Evolutionary conservation across 2,888 invertebrate genomes (phyloP), one percentile per base, ranked within the genome.

Genomic region (Hetaerina titia): DNA sequence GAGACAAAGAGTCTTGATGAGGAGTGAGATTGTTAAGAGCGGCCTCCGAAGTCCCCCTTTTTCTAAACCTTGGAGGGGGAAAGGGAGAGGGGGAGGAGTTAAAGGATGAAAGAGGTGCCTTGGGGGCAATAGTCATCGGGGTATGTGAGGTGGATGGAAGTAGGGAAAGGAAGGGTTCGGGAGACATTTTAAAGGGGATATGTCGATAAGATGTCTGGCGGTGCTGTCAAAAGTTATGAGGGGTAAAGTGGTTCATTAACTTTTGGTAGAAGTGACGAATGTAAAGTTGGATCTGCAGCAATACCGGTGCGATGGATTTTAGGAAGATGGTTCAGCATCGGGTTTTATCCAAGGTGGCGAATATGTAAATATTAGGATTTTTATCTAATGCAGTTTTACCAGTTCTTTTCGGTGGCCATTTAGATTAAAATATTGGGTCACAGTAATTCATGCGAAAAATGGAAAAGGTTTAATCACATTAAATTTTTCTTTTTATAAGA

Each of bases 1-100:
- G 81, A 81, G 31, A 81, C 81, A 81, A 81, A 81, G 31, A 31
- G 81, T 81, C 81, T 31, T 31, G 81, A 81, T 81, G 81, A 81
- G 81, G 31, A 81, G 81, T 81, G 81, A 81, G 81, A 31, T 31
- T 81, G 81, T 81, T 81, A 15, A 31, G 81, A 31, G 81, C 31
- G 81, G n/a, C 81, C 81, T 81, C 81, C 25, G 81, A n/a, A 31
- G 9, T 31, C 81, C 22, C 81, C n/a, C 31, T 13, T 81, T 69
- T 69, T 69, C n/a, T n/a, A n/a, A 69, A 69, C 69, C 81, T 31
- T 31, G 11, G 25, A 25, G 13, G 31, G 13, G 9, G 81, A n/a
- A 69, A 13, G 81, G 7, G n/a, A n/a, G 15, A 25, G 31, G 81
- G 81, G 13, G 25, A 25, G 15, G n/a, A 13, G 81, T 2, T 9